These are phyloP conservation scores for Andrena fulva DNA, from an alignment of 2,888 invertebrate species.

Conservation along the genomic window DNA sequence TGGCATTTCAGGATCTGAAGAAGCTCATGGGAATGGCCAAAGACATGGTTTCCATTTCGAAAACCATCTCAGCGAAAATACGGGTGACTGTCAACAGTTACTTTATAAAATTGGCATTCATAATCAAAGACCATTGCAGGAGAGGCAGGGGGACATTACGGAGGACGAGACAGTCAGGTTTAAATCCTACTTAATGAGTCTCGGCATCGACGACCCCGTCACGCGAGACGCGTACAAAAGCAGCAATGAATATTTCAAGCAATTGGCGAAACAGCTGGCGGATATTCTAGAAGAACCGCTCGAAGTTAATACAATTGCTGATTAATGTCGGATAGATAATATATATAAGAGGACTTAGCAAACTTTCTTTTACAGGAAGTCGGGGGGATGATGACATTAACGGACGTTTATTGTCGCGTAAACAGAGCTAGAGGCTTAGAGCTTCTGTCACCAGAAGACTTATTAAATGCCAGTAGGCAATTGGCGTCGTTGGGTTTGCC, in stretches of 20 bases:
- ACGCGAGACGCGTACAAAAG: slow-evolving; percentile 95
- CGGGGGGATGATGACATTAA: slow-evolving; percentile 98
- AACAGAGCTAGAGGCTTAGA: slow-evolving; percentile 98
- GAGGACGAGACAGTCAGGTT: slow-evolving; percentile 99
- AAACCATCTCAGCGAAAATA: slow-evolving; percentile 96
- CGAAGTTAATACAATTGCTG: slow-evolving; percentile 86
- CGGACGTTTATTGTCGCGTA: slow-evolving; percentile 98
- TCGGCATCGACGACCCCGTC: slow-evolving; percentile 99
- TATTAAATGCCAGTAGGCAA: slow-evolving; percentile 94
- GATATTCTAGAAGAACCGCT: slow-evolving; percentile 93
- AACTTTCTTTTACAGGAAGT: slow-evolving; percentile 87
- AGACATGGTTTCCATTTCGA: slow-evolving; percentile 97
- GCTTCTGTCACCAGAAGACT: slow-evolving; percentile 98
- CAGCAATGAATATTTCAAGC: slow-evolving; percentile 93
- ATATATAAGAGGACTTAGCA: not conserved
- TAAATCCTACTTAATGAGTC: slow-evolving; percentile 97
- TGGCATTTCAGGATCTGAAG: slow-evolving; percentile 97
- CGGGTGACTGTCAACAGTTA: slow-evolving; percentile 86
- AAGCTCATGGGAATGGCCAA: slow-evolving; percentile 98
- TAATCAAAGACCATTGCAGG: slow-evolving; percentile 85
- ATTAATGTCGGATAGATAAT: slow-evolving; percentile 10
- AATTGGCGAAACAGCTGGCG: slow-evolving; percentile 94
- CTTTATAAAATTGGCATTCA: slow-evolving; percentile 69
- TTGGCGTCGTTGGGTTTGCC: slow-evolving; percentile 89
- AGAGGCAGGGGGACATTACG: slow-evolving; percentile 97